These are phyloP conservation scores for Trichonephila clavipes DNA, from an alignment of 1,140 invertebrate species.

Conservation along the genomic window DNA sequence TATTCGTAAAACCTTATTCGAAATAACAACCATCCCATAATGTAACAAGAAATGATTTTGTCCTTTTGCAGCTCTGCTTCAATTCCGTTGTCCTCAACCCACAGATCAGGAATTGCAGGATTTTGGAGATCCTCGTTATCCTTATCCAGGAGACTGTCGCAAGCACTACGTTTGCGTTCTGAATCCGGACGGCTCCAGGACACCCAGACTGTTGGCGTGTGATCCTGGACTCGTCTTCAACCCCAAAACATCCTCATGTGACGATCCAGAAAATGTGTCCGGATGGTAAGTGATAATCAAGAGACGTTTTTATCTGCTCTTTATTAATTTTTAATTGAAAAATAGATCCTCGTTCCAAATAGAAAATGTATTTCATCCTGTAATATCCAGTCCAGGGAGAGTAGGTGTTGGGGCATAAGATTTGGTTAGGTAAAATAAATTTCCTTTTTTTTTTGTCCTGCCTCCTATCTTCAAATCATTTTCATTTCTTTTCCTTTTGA, in stretches of 20 bases:
- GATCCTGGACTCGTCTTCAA: constrained; percentile 93
- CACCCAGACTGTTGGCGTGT: constrained; percentile 91
- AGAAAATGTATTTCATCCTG: neutral
- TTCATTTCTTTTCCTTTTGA: no score
- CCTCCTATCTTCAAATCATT: no score
- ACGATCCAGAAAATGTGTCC: constrained; percentile 89
- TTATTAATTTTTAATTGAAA: neutral
- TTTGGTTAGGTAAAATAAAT: neutral
- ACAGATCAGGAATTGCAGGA: constrained; percentile 82
- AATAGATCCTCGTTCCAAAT: neutral
- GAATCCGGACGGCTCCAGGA: constrained; percentile 78
- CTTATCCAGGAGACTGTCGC: constrained; percentile 90
- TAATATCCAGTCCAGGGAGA: no score
- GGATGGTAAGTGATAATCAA: constrained; percentile 82
- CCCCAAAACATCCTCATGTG: constrained; percentile 89
- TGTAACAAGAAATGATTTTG: neutral
- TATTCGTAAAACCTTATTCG: no score
- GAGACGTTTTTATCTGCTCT: neutral
- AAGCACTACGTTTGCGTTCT: constrained; percentile 91
- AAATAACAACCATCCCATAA: no score
- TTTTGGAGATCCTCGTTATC: constrained; percentile 87
- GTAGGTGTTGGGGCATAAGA: neutral
- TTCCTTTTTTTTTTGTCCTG: no score
- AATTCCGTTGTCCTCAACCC: constrained; percentile 89
- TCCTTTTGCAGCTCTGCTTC: constrained; percentile 78